Evolutionary conservation across 1,140 invertebrate species (phyloP).

Genomic region (Drosophila kikkawai): DNA sequence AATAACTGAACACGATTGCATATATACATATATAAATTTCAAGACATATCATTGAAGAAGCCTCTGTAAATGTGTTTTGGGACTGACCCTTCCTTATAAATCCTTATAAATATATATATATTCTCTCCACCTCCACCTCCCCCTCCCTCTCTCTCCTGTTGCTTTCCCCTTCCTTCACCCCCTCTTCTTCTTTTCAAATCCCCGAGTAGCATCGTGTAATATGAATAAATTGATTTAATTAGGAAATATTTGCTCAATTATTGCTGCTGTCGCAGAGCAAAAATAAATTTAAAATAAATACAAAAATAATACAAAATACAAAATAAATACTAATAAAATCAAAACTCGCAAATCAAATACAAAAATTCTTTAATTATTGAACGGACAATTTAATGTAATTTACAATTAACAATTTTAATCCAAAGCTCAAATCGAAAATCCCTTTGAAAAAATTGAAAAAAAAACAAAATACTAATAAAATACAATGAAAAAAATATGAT

Average conservation of each 20-base stretch:
- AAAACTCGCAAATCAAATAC: slow-evolving; percentile 37
- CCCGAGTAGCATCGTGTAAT: slow-evolving; percentile 14
- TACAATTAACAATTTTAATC: slow-evolving; percentile 51
- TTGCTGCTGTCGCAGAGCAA: slow-evolving; percentile 37
- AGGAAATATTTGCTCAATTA: slow-evolving; percentile 61
- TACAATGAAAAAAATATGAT: slow-evolving; percentile 17
- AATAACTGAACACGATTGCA: slow-evolving; percentile 7
- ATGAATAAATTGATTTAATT: slow-evolving; percentile 53
- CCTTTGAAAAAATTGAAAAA: slow-evolving; percentile 14
- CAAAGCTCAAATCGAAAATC: slow-evolving; percentile 34
- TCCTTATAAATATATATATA: slow-evolving; percentile 23
- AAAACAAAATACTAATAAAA: slow-evolving; percentile 37
- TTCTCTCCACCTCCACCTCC: not conserved
- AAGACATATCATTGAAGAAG: slow-evolving; percentile 71
- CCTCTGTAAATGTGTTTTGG: slow-evolving; percentile 60
- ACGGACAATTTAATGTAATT: slow-evolving; percentile 51
- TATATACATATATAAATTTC: slow-evolving; percentile 31
- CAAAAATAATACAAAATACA: slow-evolving; percentile 24
- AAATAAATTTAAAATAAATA: slow-evolving; percentile 18
- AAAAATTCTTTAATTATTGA: slow-evolving; percentile 45
- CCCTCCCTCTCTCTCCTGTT: not conserved
- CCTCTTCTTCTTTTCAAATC: slow-evolving; percentile 1
- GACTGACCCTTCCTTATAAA: slow-evolving; percentile 5
- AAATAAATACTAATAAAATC: slow-evolving; percentile 19
- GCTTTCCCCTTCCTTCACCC: not conserved